A percentile compares a stretch with the other conserved stretches of the same genome.
phyloP scores from a whole-genome alignment of 2,797 vertebrate genomes.

The Clarias laeviceps region DNA sequence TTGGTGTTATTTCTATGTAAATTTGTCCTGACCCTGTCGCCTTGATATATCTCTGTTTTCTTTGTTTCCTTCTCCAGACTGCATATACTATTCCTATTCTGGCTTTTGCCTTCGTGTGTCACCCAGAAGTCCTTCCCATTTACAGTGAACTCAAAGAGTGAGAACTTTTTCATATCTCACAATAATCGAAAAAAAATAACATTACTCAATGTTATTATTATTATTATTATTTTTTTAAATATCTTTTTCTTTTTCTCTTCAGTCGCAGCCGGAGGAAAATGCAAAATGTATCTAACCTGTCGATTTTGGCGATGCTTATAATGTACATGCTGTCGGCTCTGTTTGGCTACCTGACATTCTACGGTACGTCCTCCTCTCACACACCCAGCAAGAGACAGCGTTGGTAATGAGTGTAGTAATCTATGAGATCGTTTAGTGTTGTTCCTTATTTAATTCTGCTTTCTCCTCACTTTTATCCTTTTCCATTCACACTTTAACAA shows the following conservation, averaged over 20 bases:
- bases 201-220: neutral
- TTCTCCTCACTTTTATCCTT: neutral
- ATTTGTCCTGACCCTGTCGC: neutral
- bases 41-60: neutral
- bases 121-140: constrained; percentile 96
- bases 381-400: too few relatives aligned
- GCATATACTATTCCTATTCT: constrained; percentile 95
- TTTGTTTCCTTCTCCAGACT: constrained; percentile 76
- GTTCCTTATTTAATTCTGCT: neutral
- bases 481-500: neutral
- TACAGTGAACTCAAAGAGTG: constrained; percentile 99
- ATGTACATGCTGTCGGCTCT: constrained; percentile 96
- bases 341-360: constrained; percentile 97
- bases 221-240: neutral
- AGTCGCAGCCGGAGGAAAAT: constrained; percentile 89
- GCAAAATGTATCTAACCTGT: constrained; percentile 94
- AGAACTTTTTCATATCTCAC: constrained; percentile 55
- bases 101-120: constrained; percentile 97
- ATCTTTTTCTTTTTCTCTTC: neutral
- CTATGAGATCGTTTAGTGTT: neutral
- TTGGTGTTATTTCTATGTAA: neutral
- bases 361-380: constrained; percentile 74
- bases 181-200: too few relatives aligned
- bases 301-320: constrained; percentile 90
- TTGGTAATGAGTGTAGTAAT: neutral